Percentiles rank a stretch among this genome's conserved stretches.
Conservation (phyloP, 1,140 invertebrate species). For the Penaeus chinensis region DNA sequence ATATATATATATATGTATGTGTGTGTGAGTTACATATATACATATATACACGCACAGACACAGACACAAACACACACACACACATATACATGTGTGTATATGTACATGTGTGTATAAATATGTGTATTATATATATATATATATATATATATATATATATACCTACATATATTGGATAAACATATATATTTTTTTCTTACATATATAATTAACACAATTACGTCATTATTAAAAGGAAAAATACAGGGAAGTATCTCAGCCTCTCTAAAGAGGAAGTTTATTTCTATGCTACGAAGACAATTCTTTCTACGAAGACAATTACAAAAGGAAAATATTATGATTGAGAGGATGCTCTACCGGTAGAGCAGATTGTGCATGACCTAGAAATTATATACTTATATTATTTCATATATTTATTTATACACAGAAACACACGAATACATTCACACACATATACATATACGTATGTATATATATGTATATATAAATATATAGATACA, state of each 20-base stretch:
- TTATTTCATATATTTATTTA: too few relatives aligned
- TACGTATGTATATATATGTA: conserved; percentile 21
- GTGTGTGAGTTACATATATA: too few relatives aligned
- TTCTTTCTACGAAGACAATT: too few relatives aligned
- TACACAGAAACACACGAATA: too few relatives aligned
- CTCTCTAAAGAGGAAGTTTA: too few relatives aligned
- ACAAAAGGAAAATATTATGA: too few relatives aligned
- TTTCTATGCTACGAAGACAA: too few relatives aligned
- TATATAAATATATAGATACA: conserved; percentile 12
- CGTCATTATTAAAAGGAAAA: too few relatives aligned
- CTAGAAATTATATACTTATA: too few relatives aligned
- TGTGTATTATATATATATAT: conserved; percentile 14
- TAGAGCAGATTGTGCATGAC: too few relatives aligned
- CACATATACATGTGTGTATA: background rate
- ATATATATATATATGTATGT: conserved; percentile 8
- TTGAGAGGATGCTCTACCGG: too few relatives aligned
- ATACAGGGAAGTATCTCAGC: too few relatives aligned
- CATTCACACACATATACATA: conserved; percentile 14
- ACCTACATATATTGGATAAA: background rate
- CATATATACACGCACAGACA: background rate
- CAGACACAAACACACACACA: background rate
- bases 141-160: conserved; percentile 1
- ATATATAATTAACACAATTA: background rate
- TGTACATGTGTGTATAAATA: background rate
- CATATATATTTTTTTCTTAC: background rate